phyloP scores from a whole-genome alignment of 2,113 vertebrate species.

The Dicaeum eximium region DNA sequence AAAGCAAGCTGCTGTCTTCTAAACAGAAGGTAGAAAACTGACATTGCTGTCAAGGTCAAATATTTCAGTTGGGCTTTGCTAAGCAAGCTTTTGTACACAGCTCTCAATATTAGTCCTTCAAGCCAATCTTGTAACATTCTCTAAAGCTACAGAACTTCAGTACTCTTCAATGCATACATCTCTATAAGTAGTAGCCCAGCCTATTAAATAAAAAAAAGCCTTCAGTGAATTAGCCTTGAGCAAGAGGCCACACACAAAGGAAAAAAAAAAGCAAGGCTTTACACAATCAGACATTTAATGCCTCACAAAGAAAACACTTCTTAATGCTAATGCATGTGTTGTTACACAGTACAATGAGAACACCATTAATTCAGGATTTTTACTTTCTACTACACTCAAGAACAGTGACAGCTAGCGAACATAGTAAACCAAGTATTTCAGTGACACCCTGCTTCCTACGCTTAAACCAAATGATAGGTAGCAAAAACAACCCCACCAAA shows the following conservation, averaged over 20 bases:
- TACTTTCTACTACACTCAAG: neutral
- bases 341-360: neutral
- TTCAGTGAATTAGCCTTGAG: neutral
- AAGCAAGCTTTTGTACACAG: neutral
- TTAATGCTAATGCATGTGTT: fast-evolving
- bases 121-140: neutral
- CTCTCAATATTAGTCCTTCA: neutral
- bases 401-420: neutral
- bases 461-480: neutral
- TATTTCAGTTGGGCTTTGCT: neutral
- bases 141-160: neutral
- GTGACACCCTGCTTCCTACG: fast-evolving
- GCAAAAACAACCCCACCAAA: neutral
- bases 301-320: neutral
- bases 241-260: neutral
- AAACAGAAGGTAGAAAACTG: neutral
- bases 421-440: neutral
- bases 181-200: neutral
- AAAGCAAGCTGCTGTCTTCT: neutral
- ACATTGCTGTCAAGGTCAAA: neutral
- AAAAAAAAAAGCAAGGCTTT: neutral
- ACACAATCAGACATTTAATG: neutral
- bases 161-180: neutral
- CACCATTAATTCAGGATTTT: neutral
- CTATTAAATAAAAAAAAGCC: neutral